phyloP scores from a whole-genome alignment of 2,888 invertebrate genomes.

The Drosophila meridiana region DNA sequence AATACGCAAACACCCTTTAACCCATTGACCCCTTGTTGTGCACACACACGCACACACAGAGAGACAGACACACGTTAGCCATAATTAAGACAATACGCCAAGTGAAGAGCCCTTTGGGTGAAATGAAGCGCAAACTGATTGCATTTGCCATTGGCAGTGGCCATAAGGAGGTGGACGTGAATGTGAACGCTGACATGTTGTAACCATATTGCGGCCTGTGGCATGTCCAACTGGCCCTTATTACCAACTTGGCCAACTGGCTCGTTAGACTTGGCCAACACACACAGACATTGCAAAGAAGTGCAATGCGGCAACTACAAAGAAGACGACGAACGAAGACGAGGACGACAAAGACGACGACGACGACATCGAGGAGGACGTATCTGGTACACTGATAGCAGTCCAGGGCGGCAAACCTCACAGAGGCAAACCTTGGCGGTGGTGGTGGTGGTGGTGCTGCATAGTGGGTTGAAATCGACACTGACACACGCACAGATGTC shows the following conservation, averaged over 20 bases:
- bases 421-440: conserved; percentile 37
- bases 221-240: conserved; percentile 54
- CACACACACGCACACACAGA: background rate
- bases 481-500: conserved; percentile 62
- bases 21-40: conserved; percentile 12
- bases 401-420: conserved; percentile 69
- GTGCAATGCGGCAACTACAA: conserved; percentile 72
- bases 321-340: conserved; percentile 42
- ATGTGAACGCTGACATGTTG: conserved; percentile 55
- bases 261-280: conserved; percentile 52
- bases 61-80: conserved; percentile 12
- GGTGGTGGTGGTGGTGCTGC: conserved; percentile 22
- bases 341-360: conserved; percentile 46
- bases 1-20: background rate
- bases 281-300: conserved; percentile 23
- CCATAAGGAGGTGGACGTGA: conserved; percentile 38
- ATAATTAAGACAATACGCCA: conserved; percentile 73
- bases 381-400: conserved; percentile 75
- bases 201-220: conserved; percentile 56
- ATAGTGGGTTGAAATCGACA: conserved; percentile 66
- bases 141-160: conserved; percentile 39
- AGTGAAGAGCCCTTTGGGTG: conserved; percentile 55
- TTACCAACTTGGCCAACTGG: conserved; percentile 51
- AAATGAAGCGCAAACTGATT: conserved; percentile 72
- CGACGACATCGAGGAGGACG: conserved; percentile 58